Evolutionary conservation across 2,888 invertebrate species (phyloP), one percentile per base, ranked within the genome.

Genomic region (Agonopterix heracliana): DNA sequence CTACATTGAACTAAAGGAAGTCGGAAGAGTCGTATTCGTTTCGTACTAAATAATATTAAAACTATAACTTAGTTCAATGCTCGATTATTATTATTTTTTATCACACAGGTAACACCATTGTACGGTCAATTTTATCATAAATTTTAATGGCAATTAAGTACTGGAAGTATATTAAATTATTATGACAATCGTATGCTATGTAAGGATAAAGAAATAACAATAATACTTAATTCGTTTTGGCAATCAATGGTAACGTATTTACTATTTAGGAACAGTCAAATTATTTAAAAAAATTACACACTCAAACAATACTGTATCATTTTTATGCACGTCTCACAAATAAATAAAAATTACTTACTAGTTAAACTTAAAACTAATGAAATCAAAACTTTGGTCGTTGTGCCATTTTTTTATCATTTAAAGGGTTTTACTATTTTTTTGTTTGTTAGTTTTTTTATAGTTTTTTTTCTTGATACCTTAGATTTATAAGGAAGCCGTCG

Each of bases 351-450:
- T 57, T 66, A 78, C 26, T 74, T 78, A 82, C 81, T 84, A 85
- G 78, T 73, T 64, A 71, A 74, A 73, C 76, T 79, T 81, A 80
- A 72, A 69, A 68, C 59, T 75, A 78, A 72, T 66, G 60, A 77
- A 81, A 78, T 73, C 67, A 72, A 66, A 63, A 81, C 81, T 85
- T 87, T 86, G 87, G 87, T 87, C 87, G 85, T 86, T 85, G 88
- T 85, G 86, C 87, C 88, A 88, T 87, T 88, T 88, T 88, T 88
- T 88, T 84, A 67, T 60, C 61, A 64, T 65, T 83, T 83, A 73
- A 71, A 63, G 64, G 66, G 48, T 83, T 87, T 87, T 84, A 63
- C 78, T 55, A 75, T 83, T 85, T 87, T 88, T 85, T 86, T 82
- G 44, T 85, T 86, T 82, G 44, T 38, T 9, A 17, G 53, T 53